A percentile compares a stretch with the other conserved stretches of the same genome.
phyloP scores from a whole-genome alignment of 2,113 vertebrate species.

The Pao palembangensis region DNA sequence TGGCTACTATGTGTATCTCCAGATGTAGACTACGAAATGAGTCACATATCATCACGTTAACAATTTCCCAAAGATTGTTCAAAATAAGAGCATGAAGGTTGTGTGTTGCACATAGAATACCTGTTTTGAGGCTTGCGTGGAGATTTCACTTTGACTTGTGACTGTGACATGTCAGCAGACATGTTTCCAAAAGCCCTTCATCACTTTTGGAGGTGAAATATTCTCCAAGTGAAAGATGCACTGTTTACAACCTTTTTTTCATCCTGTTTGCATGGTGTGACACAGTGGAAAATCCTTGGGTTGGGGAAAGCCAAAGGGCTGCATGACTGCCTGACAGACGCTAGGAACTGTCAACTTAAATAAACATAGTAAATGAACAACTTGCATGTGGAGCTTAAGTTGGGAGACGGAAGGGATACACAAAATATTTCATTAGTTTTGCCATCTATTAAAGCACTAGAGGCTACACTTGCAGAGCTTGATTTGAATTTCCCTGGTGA shows the following conservation, averaged over 20 bases:
- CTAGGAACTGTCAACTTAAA: constrained; percentile 29
- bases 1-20: constrained; percentile 17
- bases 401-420: not conserved
- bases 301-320: constrained; percentile 14
- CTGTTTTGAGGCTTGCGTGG: not conserved
- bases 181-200: not conserved
- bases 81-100: no score
- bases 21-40: not conserved
- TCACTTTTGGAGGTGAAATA: constrained; percentile 7
- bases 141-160: no score
- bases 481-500: not conserved
- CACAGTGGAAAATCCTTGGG: constrained; percentile 5
- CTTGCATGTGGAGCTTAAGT: constrained; percentile 7
- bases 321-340: constrained; percentile 13
- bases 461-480: not conserved
- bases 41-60: no score
- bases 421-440: constrained; percentile 5
- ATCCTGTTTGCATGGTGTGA: constrained; percentile 12
- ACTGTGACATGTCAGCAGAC: not conserved
- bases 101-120: not conserved
- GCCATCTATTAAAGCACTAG: not conserved
- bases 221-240: constrained; percentile 27
- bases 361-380: constrained; percentile 11
- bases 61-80: no score
- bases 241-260: constrained; percentile 21